phyloP scores from a whole-genome alignment of 2,888 invertebrate genomes.

The Himalopsyche anomala region DNA sequence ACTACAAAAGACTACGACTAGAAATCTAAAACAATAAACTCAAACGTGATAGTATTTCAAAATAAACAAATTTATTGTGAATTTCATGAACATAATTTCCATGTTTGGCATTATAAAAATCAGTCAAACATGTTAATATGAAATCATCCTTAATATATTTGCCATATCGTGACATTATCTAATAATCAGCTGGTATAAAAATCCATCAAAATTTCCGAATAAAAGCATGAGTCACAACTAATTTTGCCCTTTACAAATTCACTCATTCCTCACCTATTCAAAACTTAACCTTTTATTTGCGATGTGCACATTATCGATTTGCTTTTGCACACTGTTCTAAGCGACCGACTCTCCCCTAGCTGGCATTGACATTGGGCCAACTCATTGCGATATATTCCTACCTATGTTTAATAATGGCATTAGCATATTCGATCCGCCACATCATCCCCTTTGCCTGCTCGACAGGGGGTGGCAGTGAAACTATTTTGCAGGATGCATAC shows the following conservation, averaged over 20 bases:
- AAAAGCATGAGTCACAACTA: neutral
- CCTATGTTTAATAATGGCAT: conserved; percentile 41
- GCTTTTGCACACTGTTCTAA: neutral
- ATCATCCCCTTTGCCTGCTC: conserved; percentile 5
- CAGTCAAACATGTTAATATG: too few relatives aligned
- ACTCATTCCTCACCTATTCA: conserved; percentile 12
- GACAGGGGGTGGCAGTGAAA: neutral
- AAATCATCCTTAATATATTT: too few relatives aligned
- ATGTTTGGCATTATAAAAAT: too few relatives aligned
- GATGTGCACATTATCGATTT: conserved; percentile 27
- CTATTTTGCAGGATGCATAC: neutral
- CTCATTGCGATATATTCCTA: conserved; percentile 37
- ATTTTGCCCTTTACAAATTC: neutral
- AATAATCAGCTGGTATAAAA: too few relatives aligned
- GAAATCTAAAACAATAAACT: too few relatives aligned
- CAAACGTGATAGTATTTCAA: too few relatives aligned
- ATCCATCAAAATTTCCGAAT: too few relatives aligned
- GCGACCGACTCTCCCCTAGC: conserved; percentile 13
- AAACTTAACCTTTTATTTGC: conserved; percentile 15
- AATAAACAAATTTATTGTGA: too few relatives aligned
- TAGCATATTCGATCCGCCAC: conserved; percentile 44
- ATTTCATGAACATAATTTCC: too few relatives aligned
- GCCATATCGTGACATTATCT: too few relatives aligned
- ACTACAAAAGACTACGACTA: too few relatives aligned
- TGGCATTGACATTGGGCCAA: conserved; percentile 43